phyloP scores from a whole-genome alignment of 1,140 invertebrate genomes.

The Aphaenogaster floridana region DNA sequence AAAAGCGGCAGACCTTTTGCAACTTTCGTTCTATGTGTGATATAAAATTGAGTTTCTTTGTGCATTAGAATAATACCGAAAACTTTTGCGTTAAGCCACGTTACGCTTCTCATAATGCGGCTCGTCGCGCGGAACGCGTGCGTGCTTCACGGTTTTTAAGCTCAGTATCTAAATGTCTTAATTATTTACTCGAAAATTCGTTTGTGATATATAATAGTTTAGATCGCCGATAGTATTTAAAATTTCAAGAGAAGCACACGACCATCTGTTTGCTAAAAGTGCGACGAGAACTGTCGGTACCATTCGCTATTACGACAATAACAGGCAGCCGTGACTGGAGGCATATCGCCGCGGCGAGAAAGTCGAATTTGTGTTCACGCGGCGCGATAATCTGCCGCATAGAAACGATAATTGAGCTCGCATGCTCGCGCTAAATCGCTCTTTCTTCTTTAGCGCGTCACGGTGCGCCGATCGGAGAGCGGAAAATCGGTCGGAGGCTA shows the following conservation, averaged over 20 bases:
- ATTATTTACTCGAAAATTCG: constrained; percentile 16
- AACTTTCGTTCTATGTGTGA: too few species aligned
- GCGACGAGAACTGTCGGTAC: neutral
- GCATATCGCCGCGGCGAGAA: constrained; percentile 36
- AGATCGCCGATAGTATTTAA: neutral
- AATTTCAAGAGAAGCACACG: neutral
- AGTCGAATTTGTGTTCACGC: constrained; percentile 45
- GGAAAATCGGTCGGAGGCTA: constrained; percentile 16
- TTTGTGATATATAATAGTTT: neutral
- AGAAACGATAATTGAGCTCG: constrained; percentile 50
- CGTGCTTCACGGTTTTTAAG: constrained; percentile 47
- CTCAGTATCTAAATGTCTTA: neutral
- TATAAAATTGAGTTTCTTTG: neutral
- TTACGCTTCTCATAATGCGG: neutral
- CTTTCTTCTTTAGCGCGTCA: constrained; percentile 5
- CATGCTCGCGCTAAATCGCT: constrained; percentile 9
- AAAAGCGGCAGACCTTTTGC: too few species aligned
- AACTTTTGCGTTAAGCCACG: neutral
- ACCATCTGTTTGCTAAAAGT: neutral
- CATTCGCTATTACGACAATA: neutral
- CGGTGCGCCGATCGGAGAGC: neutral
- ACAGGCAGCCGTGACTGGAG: neutral
- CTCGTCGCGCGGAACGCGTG: constrained; percentile 12
- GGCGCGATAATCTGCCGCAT: constrained; percentile 52
- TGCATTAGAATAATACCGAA: neutral